Evolutionary conservation across 1,140 invertebrate genomes (phyloP), one percentile per base, ranked within the genome.

Genomic region (Drosophila repleta): DNA sequence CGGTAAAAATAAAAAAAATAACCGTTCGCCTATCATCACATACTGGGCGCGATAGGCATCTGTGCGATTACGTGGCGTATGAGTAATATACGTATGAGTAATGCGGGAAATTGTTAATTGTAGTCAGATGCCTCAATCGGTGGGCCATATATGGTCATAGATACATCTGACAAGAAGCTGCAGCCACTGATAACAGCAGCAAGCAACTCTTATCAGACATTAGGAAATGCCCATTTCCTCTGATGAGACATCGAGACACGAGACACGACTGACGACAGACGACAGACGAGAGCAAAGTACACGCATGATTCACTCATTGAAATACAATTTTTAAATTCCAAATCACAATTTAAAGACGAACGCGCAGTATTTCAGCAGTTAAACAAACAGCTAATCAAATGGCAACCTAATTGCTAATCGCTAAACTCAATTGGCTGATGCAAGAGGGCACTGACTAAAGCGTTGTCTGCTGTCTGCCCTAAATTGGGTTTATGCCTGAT

Each of bases 41-140:
- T 17, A 32, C 26, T 45, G 32, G n/a, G n/a, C 26, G 37, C 32
- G 49, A 66, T 60, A 65, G 67, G 29, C 52, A 58, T 24, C 39
- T 32, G 24, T 15, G 24, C 41, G 77, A 66, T 87, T 88, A 79
- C 83, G 76, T 79, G 83, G 75, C 83, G 76, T 79, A 83, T 87
- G 82, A 87, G 67, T 87, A 87, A 87, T 46, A 10, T 20, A n/a
- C 43, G 17, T 43, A 15, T 58, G 53, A 35, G 41, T 66, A 43
- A 43, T 43, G 52, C 55, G 32, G 6, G 29, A 63, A 65, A 65
- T 49, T 67, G 60, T 67, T 72, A 65, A 65, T 41, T 53, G 13
- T 43, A 32, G 15, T 6, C 3, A 20, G 29, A 37, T n/a, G 26
- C 4, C 29, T 11, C 10, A 35, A 11, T 10, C 29, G 0, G 10